phyloP scores from a whole-genome alignment of 2,113 vertebrate genomes.

The Hucho hucho region DNA sequence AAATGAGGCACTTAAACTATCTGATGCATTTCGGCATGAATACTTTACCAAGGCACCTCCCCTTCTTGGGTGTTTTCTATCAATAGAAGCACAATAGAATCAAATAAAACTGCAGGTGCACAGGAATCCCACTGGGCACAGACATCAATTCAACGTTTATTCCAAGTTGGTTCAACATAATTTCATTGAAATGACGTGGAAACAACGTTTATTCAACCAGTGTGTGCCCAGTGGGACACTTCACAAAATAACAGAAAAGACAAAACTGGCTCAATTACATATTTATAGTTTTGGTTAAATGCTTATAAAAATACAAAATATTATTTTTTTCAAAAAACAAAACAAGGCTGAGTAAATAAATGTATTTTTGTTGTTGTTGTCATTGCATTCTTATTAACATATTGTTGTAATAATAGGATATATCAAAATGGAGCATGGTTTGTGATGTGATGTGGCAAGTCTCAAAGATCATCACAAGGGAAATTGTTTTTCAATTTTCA shows the following conservation, averaged over 20 bases:
- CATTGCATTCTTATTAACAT: constrained; percentile 35
- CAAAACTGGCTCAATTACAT: constrained; percentile 63
- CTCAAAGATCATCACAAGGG: neutral
- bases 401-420: constrained; percentile 24
- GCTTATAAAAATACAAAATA: constrained; percentile 49
- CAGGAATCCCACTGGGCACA: neutral
- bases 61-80: neutral
- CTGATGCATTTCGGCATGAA: neutral
- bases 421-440: constrained; percentile 5
- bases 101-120: constrained; percentile 32
- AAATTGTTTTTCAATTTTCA: neutral
- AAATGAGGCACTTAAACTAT: neutral
- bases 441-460: neutral
- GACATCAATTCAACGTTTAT: too few species aligned
- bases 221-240: neutral
- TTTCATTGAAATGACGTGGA: too few species aligned
- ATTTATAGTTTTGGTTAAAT: constrained; percentile 44
- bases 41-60: neutral
- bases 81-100: constrained; percentile 20
- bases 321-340: constrained; percentile 21
- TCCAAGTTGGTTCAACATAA: too few species aligned
- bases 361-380: constrained; percentile 6
- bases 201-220: too few species aligned
- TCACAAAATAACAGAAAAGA: constrained; percentile 6
- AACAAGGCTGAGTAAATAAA: constrained; percentile 27